These are phyloP conservation scores for Merops nubicus DNA, from an alignment of 2,113 vertebrate genomes.

Conservation along the genomic window DNA sequence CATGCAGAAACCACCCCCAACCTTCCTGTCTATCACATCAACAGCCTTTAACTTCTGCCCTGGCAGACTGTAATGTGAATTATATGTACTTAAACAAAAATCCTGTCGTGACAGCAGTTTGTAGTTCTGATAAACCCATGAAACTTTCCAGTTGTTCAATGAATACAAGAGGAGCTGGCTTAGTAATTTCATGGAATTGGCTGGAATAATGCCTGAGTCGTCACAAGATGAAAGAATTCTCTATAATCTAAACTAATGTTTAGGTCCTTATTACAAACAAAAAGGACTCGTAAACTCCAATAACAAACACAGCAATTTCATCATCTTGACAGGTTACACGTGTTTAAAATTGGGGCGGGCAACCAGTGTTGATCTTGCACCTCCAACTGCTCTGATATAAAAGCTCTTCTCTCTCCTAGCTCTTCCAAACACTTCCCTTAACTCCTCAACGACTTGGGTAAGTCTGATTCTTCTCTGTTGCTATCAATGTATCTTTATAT, in stretches of 20 bases:
- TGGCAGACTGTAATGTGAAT: not conserved
- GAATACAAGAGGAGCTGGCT: not conserved
- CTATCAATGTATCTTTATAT: accelerated
- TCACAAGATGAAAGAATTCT: constrained; percentile 38
- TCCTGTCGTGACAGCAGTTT: not conserved
- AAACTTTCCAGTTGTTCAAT: not conserved
- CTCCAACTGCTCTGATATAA: not conserved
- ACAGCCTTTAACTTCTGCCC: not conserved
- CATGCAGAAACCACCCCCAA: not conserved
- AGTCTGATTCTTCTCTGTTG: not conserved
- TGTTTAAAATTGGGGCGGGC: not conserved
- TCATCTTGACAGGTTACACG: not conserved
- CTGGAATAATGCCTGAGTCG: not conserved
- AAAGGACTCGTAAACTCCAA: not conserved
- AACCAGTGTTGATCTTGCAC: not conserved
- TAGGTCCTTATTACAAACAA: not conserved
- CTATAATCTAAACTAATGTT: not conserved
- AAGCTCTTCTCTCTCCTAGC: not conserved
- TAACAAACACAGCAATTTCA: not conserved
- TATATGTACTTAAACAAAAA: not conserved
- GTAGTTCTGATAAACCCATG: not conserved
- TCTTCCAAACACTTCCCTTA: constrained; percentile 30
- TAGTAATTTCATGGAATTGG: not conserved
- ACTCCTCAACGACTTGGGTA: not conserved
- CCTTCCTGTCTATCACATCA: not conserved